Conservation (phyloP, 2,797 vertebrate species). For the Apodemus agrarius region DNA sequence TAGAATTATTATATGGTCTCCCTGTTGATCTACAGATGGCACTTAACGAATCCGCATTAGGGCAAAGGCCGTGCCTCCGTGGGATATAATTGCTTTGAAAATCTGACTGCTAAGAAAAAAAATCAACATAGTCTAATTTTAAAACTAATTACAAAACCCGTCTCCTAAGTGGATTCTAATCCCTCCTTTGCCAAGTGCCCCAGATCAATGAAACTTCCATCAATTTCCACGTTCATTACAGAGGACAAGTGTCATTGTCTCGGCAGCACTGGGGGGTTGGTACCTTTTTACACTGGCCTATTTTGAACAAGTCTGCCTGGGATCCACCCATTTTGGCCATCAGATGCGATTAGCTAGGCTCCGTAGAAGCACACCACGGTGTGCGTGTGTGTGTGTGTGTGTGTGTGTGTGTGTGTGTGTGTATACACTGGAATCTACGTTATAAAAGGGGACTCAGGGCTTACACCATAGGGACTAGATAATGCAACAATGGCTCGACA, state of each 20-base stretch:
- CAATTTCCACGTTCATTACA: background rate
- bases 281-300: background rate
- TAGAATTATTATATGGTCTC: background rate
- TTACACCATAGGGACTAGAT: background rate
- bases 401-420: too few species aligned
- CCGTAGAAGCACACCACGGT: background rate
- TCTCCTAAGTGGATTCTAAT: background rate
- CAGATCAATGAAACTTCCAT: background rate
- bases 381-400: too few species aligned
- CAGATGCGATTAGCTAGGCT: background rate
- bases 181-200: background rate
- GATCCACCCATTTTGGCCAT: background rate
- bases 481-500: too few species aligned
- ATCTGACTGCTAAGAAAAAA: background rate
- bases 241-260: background rate
- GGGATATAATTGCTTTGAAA: background rate
- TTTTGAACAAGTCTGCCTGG: background rate
- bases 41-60: background rate
- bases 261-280: too few species aligned
- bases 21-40: background rate
- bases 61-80: background rate
- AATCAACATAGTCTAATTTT: background rate
- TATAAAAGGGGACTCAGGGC: background rate
- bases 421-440: background rate
- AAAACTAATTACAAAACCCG: background rate